Conservation (phyloP, 2,888 invertebrate genomes). For the Acanthosepion pharaonis region DNA sequence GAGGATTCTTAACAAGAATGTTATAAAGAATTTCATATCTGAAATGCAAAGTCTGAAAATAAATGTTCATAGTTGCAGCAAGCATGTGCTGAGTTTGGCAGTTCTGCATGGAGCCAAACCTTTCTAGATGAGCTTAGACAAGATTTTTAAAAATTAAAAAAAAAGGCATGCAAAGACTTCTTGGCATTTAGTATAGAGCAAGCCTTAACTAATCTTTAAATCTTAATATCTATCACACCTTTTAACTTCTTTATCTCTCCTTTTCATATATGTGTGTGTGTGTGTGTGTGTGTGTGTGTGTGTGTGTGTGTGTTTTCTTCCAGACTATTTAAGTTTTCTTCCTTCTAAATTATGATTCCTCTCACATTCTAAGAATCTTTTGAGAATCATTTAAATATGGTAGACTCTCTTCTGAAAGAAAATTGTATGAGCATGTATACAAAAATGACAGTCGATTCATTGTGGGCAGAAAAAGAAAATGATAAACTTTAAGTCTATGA, state of each 20-base stretch:
- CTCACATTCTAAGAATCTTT: not conserved
- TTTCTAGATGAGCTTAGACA: not conserved
- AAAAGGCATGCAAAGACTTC: not conserved
- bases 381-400: not conserved
- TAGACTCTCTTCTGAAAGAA: not conserved
- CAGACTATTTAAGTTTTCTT: not conserved
- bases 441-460: not conserved
- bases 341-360: not conserved
- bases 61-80: not conserved
- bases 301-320: not conserved
- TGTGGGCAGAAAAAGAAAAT: not conserved
- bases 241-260: not conserved
- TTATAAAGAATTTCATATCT: not conserved
- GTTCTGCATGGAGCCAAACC: not conserved
- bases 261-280: too few relatives aligned
- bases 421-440: not conserved
- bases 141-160: not conserved
- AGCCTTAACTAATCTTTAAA: not conserved
- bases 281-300: too few relatives aligned
- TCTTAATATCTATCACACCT: not conserved
- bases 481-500: not conserved
- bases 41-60: not conserved
- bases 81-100: conserved; percentile 21
- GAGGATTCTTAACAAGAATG: conserved; percentile 17
- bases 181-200: not conserved